Evolutionary conservation across 1,140 invertebrate genomes (phyloP).

Genomic region (Trichonephila inaurata): DNA sequence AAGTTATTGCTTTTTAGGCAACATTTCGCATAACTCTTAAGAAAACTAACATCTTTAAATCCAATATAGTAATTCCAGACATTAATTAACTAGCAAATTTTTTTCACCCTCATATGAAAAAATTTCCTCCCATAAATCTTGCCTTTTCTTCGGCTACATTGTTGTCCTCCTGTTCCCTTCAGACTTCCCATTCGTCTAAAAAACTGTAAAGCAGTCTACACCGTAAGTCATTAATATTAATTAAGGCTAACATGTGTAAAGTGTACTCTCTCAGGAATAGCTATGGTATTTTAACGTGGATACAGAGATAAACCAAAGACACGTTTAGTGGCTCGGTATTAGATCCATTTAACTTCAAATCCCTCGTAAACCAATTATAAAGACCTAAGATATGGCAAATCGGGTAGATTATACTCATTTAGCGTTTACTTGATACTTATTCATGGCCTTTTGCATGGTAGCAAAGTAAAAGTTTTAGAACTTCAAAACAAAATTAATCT

Average conservation of each 20-base stretch:
- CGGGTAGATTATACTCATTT: not conserved
- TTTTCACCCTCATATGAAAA: not conserved
- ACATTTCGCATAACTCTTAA: no score
- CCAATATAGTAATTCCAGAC: not conserved
- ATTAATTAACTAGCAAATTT: not conserved
- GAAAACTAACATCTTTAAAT: not conserved
- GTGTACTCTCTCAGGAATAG: not conserved
- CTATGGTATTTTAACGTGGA: not conserved
- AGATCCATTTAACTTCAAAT: conserved; percentile 20
- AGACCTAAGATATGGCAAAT: not conserved
- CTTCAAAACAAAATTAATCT: not conserved
- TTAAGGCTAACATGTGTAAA: not conserved
- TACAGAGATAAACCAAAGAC: not conserved
- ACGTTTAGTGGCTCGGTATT: not conserved
- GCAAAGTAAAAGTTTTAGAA: not conserved
- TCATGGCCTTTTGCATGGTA: not conserved
- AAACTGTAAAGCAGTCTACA: not conserved
- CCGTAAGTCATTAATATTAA: conserved; percentile 25
- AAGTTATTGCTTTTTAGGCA: no score
- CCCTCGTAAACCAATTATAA: conserved; percentile 9
- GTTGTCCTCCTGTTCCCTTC: not conserved
- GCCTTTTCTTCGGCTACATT: not conserved
- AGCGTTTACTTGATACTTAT: not conserved
- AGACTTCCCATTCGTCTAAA: not conserved
- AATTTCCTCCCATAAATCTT: not conserved